Base-by-base conservation (phyloP, 1,140 invertebrate genomes). In the Meloidogyne floridensis region DNA sequence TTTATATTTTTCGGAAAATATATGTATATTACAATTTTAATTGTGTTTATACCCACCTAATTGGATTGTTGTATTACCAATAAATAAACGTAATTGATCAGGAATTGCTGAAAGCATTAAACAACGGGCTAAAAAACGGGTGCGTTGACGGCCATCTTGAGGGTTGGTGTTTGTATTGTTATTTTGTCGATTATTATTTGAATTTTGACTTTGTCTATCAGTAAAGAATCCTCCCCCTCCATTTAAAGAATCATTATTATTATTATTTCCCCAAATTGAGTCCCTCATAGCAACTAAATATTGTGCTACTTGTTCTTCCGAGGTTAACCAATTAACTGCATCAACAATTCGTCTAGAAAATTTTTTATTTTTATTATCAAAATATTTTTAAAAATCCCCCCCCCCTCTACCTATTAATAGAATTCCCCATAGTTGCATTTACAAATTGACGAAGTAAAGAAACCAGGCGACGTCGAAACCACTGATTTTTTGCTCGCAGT, bases 41-140 rank as follows among this genome's bases (percentile, higher is more conserved):
- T 6, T 6, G 7, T 47, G 7, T 47, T 47, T 91, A 32, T 32
- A 32, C 32, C 32, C 32, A n/a, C 96, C 96, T 80, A 93, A 92
- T 51, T 94, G 91, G 8, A 95, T 95, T 7, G 95, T 95, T 87
- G 96, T 95, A 83, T 94, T 94, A 1, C 96, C 96, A 82, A 97
- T 94, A 84, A 97, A 94, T 90, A 95, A 94, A 87, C 95, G 94
- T 75, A 98, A 91, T 91, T 98, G 95, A 91, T 97, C 95, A 93
- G 92, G 87, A 89, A 93, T 84, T 8, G 87, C 84, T 51, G 87
- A 83, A n/a, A 90, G 77, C 88, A 89, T 88, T 13, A 87, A 80
- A 47, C 79, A 82, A 65, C 85, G 84, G 2, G 89, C 86, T 11
- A 89, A 77, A 20, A 89, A 70, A 43, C 86, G 81, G 3, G 89